Evolutionary conservation across 1,140 invertebrate species (phyloP), one percentile per base, ranked within the genome.

Genomic region (Cydia splendana): DNA sequence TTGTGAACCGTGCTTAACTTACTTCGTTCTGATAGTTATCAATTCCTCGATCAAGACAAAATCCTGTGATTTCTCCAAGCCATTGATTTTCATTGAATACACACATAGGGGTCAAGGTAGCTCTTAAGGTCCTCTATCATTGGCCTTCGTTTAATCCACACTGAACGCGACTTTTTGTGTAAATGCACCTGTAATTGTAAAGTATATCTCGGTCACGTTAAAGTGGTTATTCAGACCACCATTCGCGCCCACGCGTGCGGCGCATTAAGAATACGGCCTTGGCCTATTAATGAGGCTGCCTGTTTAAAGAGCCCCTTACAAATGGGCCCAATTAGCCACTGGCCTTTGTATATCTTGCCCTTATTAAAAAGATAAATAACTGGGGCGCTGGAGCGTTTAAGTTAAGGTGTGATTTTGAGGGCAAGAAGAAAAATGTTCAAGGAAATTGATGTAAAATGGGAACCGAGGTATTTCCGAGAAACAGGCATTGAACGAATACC

Each of bases 361-460:
- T 62, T 62, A 62, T 62, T 62, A 62, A 62, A 62, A 24, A 62
- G 57, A 62, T 20, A 62, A 62, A 62, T 62, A 62, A 62, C n/a
- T 18, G n/a, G 57, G 57, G 57, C 9, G n/a, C 57, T 53, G 4
- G 57, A 62, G 51, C n/a, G 51, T 15, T 53, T 53, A 6, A 53
- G 57, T 53, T 53, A 6, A 53, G 57, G 57, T 62, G 57, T 62
- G 57, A 62, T 62, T 62, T 62, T 62, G 57, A 62, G 57, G 57
- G 57, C 0, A 10, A 2, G 57, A 20, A 62, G 57, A 20, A 62
- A 62, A 62, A 62, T 62, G 18, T 9, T 20, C 0, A 62, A 62
- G n/a, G 9, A 20, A 62, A n/a, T 62, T 15, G n/a, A 18, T 62
- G 57, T 62, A 62, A 53, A 53, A 53, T 53, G 13, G 4, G 15